Conservation (phyloP, 2,888 invertebrate species). For the Drosophila mimica region DNA sequence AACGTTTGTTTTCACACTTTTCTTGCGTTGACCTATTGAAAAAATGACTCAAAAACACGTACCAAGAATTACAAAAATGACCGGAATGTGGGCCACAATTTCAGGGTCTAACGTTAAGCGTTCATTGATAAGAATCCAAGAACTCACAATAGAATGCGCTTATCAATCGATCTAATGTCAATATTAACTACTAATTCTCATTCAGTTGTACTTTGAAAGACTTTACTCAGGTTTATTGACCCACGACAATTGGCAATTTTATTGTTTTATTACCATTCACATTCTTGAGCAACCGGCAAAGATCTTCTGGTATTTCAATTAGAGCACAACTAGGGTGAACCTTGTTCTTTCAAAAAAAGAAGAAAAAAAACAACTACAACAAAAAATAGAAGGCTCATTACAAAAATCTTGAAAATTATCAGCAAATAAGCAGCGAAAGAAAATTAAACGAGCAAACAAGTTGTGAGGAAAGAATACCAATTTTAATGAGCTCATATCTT, state of each 20-base stretch:
- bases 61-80: not conserved
- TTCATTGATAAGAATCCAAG: slow-evolving; percentile 15
- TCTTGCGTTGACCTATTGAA: not conserved
- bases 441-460: slow-evolving; percentile 11
- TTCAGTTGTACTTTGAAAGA: not conserved
- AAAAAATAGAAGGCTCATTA: slow-evolving; percentile 27
- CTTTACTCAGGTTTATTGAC: slow-evolving; percentile 19
- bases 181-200: not conserved
- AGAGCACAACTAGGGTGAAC: slow-evolving; percentile 19
- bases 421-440: slow-evolving; percentile 25
- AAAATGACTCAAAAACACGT: slow-evolving; percentile 8
- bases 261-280: not conserved
- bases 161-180: slow-evolving; percentile 26
- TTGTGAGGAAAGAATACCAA: not conserved
- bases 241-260: not conserved
- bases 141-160: not conserved
- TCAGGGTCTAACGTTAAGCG: slow-evolving; percentile 16
- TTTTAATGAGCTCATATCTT: slow-evolving; percentile 36
- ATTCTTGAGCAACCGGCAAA: slow-evolving; percentile 1
- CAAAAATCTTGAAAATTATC: slow-evolving; percentile 58
- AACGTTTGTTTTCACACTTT: not conserved
- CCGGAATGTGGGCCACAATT: slow-evolving; percentile 12
- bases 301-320: slow-evolving; percentile 23
- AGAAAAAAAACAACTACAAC: not conserved
- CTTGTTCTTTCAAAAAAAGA: not conserved